A percentile compares a stretch with the other conserved stretches of the same genome.
These are phyloP conservation scores for Acinonyx jubatus DNA, from an alignment of 2,113 vertebrate genomes.

Conservation along the genomic window DNA sequence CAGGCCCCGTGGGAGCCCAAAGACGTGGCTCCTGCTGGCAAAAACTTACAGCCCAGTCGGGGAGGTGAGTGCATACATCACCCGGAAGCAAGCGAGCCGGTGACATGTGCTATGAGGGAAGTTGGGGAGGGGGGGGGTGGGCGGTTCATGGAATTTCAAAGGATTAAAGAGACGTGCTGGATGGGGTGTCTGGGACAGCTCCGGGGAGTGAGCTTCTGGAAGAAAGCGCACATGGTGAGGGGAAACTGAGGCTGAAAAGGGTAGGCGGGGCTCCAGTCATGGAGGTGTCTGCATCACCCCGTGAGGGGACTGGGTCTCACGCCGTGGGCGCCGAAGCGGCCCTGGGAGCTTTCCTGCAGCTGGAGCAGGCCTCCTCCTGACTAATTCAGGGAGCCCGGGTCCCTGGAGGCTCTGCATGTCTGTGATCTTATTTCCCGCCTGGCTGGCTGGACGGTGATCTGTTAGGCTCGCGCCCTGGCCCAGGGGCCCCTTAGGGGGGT, in stretches of 20 bases:
- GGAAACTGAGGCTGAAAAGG: not conserved
- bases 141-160: not conserved
- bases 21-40: not conserved
- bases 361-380: not conserved
- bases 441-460: not conserved
- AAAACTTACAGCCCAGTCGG: fast-evolving
- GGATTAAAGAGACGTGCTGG: not conserved
- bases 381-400: no score
- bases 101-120: fast-evolving
- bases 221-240: not conserved
- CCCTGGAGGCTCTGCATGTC: not conserved
- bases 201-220: not conserved
- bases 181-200: not conserved
- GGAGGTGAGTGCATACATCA: not conserved
- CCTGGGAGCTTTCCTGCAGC: not conserved
- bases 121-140: no score
- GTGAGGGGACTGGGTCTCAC: not conserved
- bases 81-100: not conserved
- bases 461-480: not conserved
- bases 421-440: not conserved
- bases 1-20: not conserved
- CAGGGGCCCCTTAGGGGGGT: not conserved
- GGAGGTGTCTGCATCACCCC: not conserved
- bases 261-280: not conserved
- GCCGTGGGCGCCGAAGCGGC: not conserved